Conservation (phyloP, 64 coral and sea anemone genomes). For the Pachyseris speciosa region DNA sequence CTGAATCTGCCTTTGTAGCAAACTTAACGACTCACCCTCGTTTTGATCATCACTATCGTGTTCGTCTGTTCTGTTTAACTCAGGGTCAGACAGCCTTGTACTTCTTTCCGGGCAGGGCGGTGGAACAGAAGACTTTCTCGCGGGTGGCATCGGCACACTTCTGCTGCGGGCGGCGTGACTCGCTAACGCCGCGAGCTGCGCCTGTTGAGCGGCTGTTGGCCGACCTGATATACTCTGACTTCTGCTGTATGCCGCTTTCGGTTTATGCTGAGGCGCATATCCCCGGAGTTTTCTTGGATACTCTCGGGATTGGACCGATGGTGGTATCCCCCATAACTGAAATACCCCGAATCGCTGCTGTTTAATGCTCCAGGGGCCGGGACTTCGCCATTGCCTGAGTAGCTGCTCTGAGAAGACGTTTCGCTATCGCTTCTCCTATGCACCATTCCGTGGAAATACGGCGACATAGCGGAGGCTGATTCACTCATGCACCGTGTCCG, state of each 20-base stretch:
- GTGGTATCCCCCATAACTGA: constrained; percentile 65
- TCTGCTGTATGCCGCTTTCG: constrained; percentile 48
- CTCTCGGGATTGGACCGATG: constrained; percentile 79
- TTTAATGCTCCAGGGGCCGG: constrained; percentile 44
- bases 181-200: constrained; percentile 82
- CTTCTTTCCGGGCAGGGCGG: constrained; percentile 47
- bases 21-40: constrained; percentile 52
- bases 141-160: constrained; percentile 92
- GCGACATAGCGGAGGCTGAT: constrained; percentile 39
- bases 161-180: constrained; percentile 92
- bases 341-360: constrained; percentile 92
- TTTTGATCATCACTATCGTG: not conserved
- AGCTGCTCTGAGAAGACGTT: constrained; percentile 84
- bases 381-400: constrained; percentile 65
- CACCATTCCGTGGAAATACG: constrained; percentile 1
- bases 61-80: not conserved
- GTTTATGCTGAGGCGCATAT: constrained; percentile 70
- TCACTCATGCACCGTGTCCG: constrained; percentile 82
- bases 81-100: constrained; percentile 16
- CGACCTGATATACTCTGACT: constrained; percentile 92
- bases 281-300: constrained; percentile 74
- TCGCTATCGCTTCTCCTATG: constrained; percentile 83
- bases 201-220: constrained; percentile 82
- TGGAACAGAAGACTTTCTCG: constrained; percentile 83
- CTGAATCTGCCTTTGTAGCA: constrained; percentile 79